phyloP scores from a whole-genome alignment of 1,140 invertebrate species.

The Drosophila pruinosa region DNA sequence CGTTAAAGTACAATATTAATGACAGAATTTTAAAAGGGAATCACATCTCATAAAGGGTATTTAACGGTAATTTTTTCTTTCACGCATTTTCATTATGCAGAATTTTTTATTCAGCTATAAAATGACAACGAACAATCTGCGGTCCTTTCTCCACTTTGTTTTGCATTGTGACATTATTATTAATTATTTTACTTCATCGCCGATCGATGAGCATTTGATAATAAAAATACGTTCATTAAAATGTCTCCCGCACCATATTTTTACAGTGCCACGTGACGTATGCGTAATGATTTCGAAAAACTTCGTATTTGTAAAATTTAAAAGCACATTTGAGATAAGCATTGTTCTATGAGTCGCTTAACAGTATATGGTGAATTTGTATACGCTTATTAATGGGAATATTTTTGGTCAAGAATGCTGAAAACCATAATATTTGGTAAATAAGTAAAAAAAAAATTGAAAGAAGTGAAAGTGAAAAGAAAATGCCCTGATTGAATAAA shows the following conservation, averaged over 20 bases:
- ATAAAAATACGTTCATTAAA: background rate
- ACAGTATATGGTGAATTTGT: background rate
- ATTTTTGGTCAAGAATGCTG: constrained; percentile 26
- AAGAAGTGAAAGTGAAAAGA: too few relatives aligned
- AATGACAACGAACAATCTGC: background rate
- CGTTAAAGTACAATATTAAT: background rate
- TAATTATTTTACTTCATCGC: constrained; percentile 31
- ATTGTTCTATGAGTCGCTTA: background rate
- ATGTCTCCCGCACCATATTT: background rate
- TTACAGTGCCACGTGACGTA: background rate
- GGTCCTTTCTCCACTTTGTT: background rate
- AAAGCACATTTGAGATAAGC: background rate
- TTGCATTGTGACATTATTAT: background rate
- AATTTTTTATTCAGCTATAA: background rate
- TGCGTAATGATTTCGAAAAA: background rate
- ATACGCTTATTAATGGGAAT: constrained; percentile 7
- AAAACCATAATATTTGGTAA: constrained; percentile 27
- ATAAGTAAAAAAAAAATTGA: background rate
- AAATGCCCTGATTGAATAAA: too few relatives aligned
- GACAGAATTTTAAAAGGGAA: background rate
- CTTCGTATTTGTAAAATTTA: background rate
- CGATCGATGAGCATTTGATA: constrained; percentile 55
- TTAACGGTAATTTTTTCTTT: background rate
- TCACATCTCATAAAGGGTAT: background rate
- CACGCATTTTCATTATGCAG: too few relatives aligned